A percentile compares a stretch with the other conserved stretches of the same genome.
phyloP scores from a whole-genome alignment of 2,797 vertebrate genomes.

The Taeniopygia guttata region DNA sequence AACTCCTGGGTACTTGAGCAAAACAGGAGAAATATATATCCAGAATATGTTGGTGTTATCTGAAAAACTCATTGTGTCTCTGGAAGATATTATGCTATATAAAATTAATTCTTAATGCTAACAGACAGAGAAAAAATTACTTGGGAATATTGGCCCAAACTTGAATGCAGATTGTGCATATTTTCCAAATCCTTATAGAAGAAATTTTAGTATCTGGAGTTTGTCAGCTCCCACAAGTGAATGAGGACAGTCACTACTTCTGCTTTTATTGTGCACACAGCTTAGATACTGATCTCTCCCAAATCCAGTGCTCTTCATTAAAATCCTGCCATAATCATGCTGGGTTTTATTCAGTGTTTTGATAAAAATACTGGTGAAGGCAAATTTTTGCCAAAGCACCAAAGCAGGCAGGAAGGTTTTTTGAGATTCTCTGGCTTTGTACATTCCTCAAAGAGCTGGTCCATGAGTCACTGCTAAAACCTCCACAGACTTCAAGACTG shows the following conservation, averaged over 20 bases:
- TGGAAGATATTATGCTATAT: not conserved
- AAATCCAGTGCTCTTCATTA: not conserved
- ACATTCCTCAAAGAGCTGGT: not conserved
- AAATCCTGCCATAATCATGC: not conserved
- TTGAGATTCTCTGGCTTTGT: not conserved
- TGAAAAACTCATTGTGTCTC: not conserved
- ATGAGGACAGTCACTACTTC: not conserved
- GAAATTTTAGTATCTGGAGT: not conserved
- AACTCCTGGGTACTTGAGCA: not conserved
- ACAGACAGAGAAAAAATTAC: not conserved
- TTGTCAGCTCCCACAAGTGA: not conserved
- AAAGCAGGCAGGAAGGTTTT: not conserved
- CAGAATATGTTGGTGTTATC: not conserved
- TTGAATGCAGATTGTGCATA: slow-evolving; percentile 3
- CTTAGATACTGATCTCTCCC: not conserved
- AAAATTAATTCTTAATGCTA: slow-evolving; percentile 10
- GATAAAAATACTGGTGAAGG: not conserved
- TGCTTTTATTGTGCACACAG: not conserved
- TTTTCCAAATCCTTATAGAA: not conserved
- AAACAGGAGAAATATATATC: not conserved
- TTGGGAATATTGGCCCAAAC: not conserved
- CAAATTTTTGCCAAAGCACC: not conserved
- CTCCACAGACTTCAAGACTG: not conserved
- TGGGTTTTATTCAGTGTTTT: not conserved
- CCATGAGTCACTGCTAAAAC: not conserved